Conservation (phyloP, 2,888 invertebrate genomes). For the Thereva unica region DNA sequence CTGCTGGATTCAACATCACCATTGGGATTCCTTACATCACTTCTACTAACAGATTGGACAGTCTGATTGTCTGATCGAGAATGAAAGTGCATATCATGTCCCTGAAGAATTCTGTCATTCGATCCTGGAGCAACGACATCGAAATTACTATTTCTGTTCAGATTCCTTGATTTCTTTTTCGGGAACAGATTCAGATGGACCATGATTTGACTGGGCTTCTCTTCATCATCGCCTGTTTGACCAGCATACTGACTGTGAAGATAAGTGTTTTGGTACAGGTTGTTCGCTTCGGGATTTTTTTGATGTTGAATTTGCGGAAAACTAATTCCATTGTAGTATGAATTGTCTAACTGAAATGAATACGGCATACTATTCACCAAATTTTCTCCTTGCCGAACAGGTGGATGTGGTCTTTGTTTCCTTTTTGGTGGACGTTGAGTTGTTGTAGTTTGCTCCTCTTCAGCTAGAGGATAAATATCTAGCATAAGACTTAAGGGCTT, state of each 20-base stretch:
- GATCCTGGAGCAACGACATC: conserved; percentile 10
- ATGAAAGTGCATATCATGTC: too few species aligned
- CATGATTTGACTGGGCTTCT: conserved; percentile 63
- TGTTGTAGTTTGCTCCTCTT: conserved; percentile 46
- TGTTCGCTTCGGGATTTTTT: conserved; percentile 37
- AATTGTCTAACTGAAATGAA: conserved; percentile 29
- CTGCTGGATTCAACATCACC: too few species aligned
- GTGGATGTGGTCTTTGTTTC: conserved; percentile 26
- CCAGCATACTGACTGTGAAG: conserved; percentile 46
- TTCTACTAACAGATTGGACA: too few species aligned
- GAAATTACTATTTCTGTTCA: background rate
- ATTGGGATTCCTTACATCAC: background rate
- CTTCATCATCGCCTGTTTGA: conserved; percentile 27
- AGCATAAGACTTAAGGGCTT: conserved; percentile 69
- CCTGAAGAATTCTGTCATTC: background rate
- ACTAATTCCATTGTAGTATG: conserved; percentile 44
- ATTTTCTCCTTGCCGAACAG: conserved; percentile 24
- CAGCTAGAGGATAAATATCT: conserved; percentile 65
- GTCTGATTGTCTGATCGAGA: too few species aligned
- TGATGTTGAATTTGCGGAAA: conserved; percentile 43
- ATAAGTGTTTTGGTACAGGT: conserved; percentile 43
- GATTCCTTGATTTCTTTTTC: conserved; percentile 55
- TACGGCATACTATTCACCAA: conserved; percentile 23
- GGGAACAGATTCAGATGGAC: conserved; percentile 70
- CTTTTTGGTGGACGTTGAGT: conserved; percentile 47